Base-by-base conservation (phyloP, 2,888 invertebrate genomes). In the Lepetodrilus schrolli region DNA sequence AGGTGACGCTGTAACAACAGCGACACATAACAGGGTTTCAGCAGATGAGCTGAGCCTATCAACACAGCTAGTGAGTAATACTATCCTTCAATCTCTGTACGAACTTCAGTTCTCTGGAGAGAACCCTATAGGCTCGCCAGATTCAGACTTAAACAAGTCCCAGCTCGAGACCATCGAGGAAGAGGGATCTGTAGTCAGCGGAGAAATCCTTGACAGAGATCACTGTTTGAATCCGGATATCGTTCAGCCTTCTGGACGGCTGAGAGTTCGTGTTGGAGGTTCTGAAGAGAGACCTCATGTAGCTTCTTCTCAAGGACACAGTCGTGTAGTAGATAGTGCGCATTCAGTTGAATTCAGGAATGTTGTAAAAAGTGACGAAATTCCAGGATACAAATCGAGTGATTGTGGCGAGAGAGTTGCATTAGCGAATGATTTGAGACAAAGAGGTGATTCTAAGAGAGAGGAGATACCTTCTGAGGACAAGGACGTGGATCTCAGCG, bases 131-230 rank as follows among this genome's bases (percentile, higher is more conserved):
- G 26, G 34, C 17, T 58, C 58, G 4, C 34, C 58, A 10, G 58
- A 58, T 7, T 58, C 58, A 1, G 58, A 58, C 30, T 30, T 58
- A 17, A 58, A 58, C 34, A 30, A 34, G 34, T 58, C 58, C 58
- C 58, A 58, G 21, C 58, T 58, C 8, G 58, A 58, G 34, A 26
- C 58, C n/a, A 58, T 58, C 58, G 30, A 30, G 17, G 58, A 58
- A 30, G 58, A 58, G 34, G 10, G 30, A 0, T 58, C 58, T 30
- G 58, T 30, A 30, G 4, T 43, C 43, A 43, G 43, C 17, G 58
- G 34, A 30, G 58, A 58, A 26, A 30, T 17, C 34, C 30, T 30
- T 58, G 30, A 30, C 26, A 58, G 34, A 34, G 43, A 43, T 17
- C 43, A 4, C 4, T n/a, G 13, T 30, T 3, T 30, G 17, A 17